These are phyloP conservation scores for Aphidius colemani DNA, from an alignment of 2,888 invertebrate genomes.

Conservation along the genomic window DNA sequence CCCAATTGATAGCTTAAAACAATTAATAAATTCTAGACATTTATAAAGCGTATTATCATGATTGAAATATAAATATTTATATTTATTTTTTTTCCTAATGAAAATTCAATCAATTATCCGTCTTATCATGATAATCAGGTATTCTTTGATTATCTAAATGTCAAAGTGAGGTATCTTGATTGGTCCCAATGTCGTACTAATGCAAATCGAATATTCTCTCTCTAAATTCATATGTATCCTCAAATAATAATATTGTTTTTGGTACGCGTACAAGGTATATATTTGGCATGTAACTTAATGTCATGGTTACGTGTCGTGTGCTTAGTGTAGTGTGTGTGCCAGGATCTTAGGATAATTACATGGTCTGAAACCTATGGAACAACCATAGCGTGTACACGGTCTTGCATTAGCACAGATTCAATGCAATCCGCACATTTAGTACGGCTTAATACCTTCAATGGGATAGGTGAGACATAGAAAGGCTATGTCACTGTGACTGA, in stretches of 20 bases:
- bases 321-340: slow-evolving; percentile 22
- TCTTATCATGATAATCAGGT: too few species aligned
- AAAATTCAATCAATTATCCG: too few species aligned
- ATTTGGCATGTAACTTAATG: slow-evolving; percentile 12
- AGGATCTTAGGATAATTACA: slow-evolving; percentile 37
- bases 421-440: slow-evolving; percentile 13
- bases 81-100: too few species aligned
- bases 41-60: too few species aligned
- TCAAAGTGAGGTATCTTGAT: too few species aligned
- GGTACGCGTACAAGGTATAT: slow-evolving; percentile 6
- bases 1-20: too few species aligned
- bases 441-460: slow-evolving; percentile 17
- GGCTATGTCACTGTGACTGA: too few species aligned
- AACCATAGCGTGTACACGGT: slow-evolving; percentile 27
- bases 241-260: slow-evolving; percentile 14
- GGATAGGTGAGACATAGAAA: slow-evolving; percentile 9
- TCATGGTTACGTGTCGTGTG: slow-evolving; percentile 19
- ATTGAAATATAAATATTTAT: too few species aligned
- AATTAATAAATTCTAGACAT: too few species aligned
- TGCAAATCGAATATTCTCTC: slow-evolving; percentile 17
- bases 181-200: slow-evolving; percentile 6
- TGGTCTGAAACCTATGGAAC: slow-evolving; percentile 37
- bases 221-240: neutral
- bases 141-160: too few species aligned
- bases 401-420: slow-evolving; percentile 34